Percentiles rank a stretch among this genome's conserved stretches.
phyloP scores from a whole-genome alignment of 2,113 vertebrate genomes.

The Mobula hypostoma region DNA sequence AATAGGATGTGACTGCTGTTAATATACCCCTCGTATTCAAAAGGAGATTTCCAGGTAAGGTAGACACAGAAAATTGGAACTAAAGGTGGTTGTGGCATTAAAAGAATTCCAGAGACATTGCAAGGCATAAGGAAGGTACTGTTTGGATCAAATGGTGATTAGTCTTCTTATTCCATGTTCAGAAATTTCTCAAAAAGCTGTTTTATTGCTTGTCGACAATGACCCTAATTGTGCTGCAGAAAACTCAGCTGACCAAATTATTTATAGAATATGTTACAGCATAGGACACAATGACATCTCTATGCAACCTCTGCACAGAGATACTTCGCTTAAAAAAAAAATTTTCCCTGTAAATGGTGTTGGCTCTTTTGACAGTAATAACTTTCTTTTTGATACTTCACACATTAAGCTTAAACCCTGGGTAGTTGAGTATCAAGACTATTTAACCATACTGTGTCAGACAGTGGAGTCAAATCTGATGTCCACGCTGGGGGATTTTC shows the following conservation, averaged over 20 bases:
- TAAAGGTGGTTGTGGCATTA: neutral
- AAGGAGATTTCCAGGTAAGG: neutral
- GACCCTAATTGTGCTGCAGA: neutral
- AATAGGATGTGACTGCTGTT: neutral
- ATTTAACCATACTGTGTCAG: neutral
- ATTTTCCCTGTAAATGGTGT: too few species aligned
- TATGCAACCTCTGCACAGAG: neutral
- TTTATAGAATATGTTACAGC: neutral
- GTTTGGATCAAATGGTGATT: too few species aligned
- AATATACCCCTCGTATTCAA: neutral
- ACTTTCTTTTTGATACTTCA: neutral
- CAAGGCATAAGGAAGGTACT: neutral
- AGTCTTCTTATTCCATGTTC: neutral
- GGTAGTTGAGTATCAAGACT: neutral
- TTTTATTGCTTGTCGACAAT: neutral
- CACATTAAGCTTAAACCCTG: neutral
- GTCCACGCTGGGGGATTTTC: neutral
- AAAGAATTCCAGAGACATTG: neutral
- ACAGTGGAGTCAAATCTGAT: neutral
- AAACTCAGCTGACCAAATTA: neutral
- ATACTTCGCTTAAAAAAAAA: neutral
- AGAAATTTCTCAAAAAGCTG: neutral
- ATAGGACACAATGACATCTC: neutral
- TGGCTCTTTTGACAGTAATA: neutral
- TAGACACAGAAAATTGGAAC: neutral